Evolutionary conservation across 53 echinoderm and acorn worm genomes (phyloP).

Genomic region (Crossaster papposus): DNA sequence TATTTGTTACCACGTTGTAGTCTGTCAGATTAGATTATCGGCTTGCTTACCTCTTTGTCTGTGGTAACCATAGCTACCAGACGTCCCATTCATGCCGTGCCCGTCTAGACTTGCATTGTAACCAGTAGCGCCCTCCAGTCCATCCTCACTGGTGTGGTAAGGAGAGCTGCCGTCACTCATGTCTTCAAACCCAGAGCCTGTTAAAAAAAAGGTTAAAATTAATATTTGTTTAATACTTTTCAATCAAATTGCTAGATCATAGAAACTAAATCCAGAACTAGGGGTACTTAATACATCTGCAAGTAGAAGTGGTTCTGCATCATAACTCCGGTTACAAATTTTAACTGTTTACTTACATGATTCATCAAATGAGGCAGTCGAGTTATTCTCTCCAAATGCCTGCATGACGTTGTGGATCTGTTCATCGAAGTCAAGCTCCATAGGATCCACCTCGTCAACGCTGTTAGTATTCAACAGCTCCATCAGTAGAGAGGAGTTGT

Average conservation of each 20-base stretch:
- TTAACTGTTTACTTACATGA: conserved; percentile 48
- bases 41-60: conserved; percentile 64
- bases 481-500: conserved; percentile 78
- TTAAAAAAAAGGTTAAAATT: background rate
- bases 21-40: background rate
- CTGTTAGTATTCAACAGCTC: conserved; percentile 82
- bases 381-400: conserved; percentile 67
- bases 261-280: too few relatives aligned
- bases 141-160: conserved; percentile 64
- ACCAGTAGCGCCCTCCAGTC: conserved; percentile 84
- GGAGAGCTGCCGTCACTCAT: conserved; percentile 72
- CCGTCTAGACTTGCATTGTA: conserved; percentile 68
- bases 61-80: conserved; percentile 70
- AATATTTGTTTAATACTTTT: too few relatives aligned
- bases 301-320: too few relatives aligned
- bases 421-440: conserved; percentile 90
- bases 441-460: conserved; percentile 68
- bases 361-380: conserved; percentile 42
- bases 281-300: too few relatives aligned
- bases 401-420: conserved; percentile 77
- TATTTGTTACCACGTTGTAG: background rate
- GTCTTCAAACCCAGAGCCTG: conserved; percentile 64
- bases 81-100: conserved; percentile 64
- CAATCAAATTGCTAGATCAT: too few relatives aligned
- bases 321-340: background rate